phyloP scores from a whole-genome alignment of 2,113 vertebrate species.

The Herpailurus yagouaroundi region DNA sequence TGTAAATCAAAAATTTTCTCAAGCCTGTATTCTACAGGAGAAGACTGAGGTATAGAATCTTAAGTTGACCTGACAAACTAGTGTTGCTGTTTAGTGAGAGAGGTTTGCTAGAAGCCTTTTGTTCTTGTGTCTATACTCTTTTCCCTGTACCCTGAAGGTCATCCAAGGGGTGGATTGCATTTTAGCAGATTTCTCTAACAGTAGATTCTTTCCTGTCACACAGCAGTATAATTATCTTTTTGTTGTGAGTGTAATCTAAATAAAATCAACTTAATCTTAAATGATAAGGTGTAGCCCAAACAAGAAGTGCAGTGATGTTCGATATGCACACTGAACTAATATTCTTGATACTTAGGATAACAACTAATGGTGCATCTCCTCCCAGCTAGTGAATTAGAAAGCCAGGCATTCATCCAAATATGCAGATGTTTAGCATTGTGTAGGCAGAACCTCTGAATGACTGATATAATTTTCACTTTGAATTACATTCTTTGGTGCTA shows the following conservation, averaged over 20 bases:
- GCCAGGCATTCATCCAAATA: constrained; percentile 57
- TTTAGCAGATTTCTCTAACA: constrained; percentile 13
- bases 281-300: constrained; percentile 56
- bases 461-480: constrained; percentile 31
- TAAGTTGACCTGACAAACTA: neutral
- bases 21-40: neutral
- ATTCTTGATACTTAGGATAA: constrained; percentile 41
- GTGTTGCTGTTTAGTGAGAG: neutral
- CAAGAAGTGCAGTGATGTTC: constrained; percentile 1
- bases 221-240: constrained; percentile 59
- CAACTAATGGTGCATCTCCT: constrained; percentile 29
- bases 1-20: neutral
- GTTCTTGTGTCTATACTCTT: neutral
- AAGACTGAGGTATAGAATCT: neutral
- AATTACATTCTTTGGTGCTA: neutral
- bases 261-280: constrained; percentile 70
- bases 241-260: constrained; percentile 60
- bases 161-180: neutral
- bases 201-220: constrained; percentile 50
- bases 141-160: neutral
- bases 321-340: constrained; percentile 35
- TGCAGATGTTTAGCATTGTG: constrained; percentile 58
- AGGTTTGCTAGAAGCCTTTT: neutral
- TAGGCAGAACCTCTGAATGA: constrained; percentile 50
- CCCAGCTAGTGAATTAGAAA: constrained; percentile 45